phyloP scores from a whole-genome alignment of 2,113 vertebrate genomes.

The Notothenia rossii region DNA sequence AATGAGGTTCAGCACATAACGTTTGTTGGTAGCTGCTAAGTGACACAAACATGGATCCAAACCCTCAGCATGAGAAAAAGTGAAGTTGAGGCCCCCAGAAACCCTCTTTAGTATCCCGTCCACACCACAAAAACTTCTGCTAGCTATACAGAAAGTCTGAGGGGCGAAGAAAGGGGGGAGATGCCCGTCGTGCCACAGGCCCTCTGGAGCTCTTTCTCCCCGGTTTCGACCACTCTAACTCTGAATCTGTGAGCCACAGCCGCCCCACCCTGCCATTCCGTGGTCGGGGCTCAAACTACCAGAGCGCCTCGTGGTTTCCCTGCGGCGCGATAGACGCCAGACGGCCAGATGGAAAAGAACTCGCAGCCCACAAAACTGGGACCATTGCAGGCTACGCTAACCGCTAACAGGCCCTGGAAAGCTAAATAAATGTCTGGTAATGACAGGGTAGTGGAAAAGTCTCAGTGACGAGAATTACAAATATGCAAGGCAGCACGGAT shows the following conservation, averaged over 20 bases:
- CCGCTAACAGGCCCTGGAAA: conserved; percentile 67
- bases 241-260: conserved; percentile 46
- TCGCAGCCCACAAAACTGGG: conserved; percentile 68
- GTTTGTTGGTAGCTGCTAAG: background rate
- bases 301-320: conserved; percentile 72
- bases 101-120: background rate
- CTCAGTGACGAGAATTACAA: conserved; percentile 63
- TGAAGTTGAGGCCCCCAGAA: background rate
- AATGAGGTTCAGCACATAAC: background rate
- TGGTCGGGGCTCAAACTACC: conserved; percentile 60
- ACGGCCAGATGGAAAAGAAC: conserved; percentile 77
- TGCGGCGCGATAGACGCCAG: conserved; percentile 78
- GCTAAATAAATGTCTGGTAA: conserved; percentile 75
- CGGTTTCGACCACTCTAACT: conserved; percentile 24
- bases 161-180: conserved; percentile 7
- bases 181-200: conserved; percentile 28
- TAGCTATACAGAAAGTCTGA: background rate
- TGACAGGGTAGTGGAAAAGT: conserved; percentile 71
- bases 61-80: conserved; percentile 9
- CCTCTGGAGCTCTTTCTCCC: conserved; percentile 24
- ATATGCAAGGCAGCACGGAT: conserved; percentile 47
- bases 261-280: conserved; percentile 77
- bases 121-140: conserved; percentile 23
- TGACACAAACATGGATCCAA: background rate
- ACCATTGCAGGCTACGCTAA: conserved; percentile 67